These are phyloP conservation scores for Neodontobutis hainanensis DNA, from an alignment of 2,113 vertebrate genomes.

Conservation along the genomic window DNA sequence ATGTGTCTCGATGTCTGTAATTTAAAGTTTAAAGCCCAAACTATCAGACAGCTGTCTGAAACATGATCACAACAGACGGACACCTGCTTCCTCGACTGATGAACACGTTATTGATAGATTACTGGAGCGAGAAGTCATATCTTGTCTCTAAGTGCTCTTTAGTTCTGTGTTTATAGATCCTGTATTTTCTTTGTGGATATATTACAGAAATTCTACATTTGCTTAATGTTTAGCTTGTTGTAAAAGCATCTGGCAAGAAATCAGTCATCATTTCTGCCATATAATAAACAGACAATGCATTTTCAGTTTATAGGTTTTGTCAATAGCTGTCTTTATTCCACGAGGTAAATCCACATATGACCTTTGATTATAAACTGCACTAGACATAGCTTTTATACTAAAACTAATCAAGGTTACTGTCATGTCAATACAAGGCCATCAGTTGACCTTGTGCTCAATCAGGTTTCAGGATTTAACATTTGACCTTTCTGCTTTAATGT, in stretches of 20 bases:
- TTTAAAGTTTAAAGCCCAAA: constrained; percentile 36
- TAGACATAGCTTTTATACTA: neutral
- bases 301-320: too few relatives aligned
- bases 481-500: constrained; percentile 16
- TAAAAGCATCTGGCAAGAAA: too few relatives aligned
- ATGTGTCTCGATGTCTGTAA: constrained; percentile 17
- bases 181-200: too few relatives aligned
- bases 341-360: neutral
- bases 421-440: constrained; percentile 10
- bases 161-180: neutral
- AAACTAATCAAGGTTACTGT: neutral
- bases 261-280: too few relatives aligned
- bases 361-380: neutral
- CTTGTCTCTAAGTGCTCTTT: neutral
- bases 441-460: constrained; percentile 17
- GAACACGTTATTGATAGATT: neutral
- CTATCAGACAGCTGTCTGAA: constrained; percentile 10
- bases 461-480: constrained; percentile 29
- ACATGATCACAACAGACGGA: neutral
- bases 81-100: neutral
- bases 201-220: too few relatives aligned
- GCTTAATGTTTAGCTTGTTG: too few relatives aligned
- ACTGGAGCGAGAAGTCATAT: neutral
- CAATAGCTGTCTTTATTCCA: neutral
- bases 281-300: too few relatives aligned